These are phyloP conservation scores for Cirrhinus molitorella DNA, from an alignment of 2,797 vertebrate genomes.

Conservation along the genomic window DNA sequence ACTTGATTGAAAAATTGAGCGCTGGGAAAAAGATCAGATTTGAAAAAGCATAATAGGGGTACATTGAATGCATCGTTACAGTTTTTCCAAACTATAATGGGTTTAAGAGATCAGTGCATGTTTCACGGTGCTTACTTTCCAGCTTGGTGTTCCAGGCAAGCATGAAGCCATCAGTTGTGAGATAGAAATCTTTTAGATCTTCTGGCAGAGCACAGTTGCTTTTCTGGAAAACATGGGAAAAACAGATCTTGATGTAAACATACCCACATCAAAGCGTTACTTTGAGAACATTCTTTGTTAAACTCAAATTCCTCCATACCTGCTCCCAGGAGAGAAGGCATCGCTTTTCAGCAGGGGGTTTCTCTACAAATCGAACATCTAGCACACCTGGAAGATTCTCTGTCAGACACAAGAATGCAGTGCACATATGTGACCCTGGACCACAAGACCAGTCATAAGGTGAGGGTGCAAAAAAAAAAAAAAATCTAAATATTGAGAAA, in stretches of 20 bases:
- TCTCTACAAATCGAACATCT: slow-evolving; percentile 89
- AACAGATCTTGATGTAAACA: background rate
- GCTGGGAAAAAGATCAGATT: background rate
- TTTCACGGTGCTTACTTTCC: slow-evolving; percentile 80
- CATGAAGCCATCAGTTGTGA: slow-evolving; percentile 93
- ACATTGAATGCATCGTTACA: background rate
- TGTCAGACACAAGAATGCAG: slow-evolving; percentile 61
- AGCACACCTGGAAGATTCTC: slow-evolving; percentile 91
- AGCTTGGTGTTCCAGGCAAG: slow-evolving; percentile 93
- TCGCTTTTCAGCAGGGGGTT: slow-evolving; percentile 90
- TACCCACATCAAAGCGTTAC: background rate
- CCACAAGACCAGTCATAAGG: too few relatives aligned
- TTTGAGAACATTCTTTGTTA: background rate
- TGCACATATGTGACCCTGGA: background rate
- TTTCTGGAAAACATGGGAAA: slow-evolving; percentile 79
- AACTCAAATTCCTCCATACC: slow-evolving; percentile 72
- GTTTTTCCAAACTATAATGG: too few relatives aligned
- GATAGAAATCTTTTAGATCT: slow-evolving; percentile 94
- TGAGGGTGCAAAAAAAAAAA: too few relatives aligned
- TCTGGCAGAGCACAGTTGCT: slow-evolving; percentile 90
- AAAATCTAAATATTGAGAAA: too few relatives aligned
- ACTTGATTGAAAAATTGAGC: background rate
- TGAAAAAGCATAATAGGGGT: background rate
- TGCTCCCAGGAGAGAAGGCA: slow-evolving; percentile 94
- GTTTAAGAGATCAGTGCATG: background rate